These are phyloP conservation scores for Psittacula cyanocephala DNA, from an alignment of 2,113 vertebrate genomes.

Conservation along the genomic window DNA sequence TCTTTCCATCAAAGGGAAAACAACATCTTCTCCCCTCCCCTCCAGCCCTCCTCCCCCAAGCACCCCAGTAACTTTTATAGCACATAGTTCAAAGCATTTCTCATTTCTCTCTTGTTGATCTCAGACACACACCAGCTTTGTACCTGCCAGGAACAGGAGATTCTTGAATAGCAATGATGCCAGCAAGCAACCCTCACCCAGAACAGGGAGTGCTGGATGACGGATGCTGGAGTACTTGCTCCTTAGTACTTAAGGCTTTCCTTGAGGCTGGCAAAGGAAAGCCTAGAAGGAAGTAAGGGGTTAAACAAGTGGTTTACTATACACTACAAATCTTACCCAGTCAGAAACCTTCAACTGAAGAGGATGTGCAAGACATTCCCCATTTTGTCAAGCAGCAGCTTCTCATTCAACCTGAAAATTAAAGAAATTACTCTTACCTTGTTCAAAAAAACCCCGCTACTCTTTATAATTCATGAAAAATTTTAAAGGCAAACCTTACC, in stretches of 20 bases:
- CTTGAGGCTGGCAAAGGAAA: not conserved
- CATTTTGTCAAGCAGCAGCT: conserved; percentile 84
- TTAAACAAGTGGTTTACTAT: conserved; percentile 45
- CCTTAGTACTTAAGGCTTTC: not conserved
- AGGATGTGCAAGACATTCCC: conserved; percentile 91
- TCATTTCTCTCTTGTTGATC: not conserved
- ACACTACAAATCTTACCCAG: conserved; percentile 88
- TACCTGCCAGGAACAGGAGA: not conserved
- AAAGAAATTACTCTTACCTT: conserved; percentile 98
- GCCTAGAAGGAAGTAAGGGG: conserved; percentile 50
- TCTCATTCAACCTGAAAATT: conserved; percentile 97
- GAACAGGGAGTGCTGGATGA: not conserved
- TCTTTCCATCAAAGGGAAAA: not conserved
- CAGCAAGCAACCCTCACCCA: not conserved
- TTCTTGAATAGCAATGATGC: not conserved
- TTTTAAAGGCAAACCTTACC: conserved; percentile 88
- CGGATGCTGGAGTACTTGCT: not conserved
- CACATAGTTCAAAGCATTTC: not conserved
- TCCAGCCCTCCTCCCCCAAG: not conserved
- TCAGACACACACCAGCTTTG: not conserved
- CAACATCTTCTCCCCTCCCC: not conserved
- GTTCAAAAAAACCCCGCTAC: conserved; percentile 77
- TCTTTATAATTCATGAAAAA: conserved; percentile 84
- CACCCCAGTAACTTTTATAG: not conserved
- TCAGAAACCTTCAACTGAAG: conserved; percentile 90